Evolutionary conservation across 2,888 invertebrate genomes (phyloP).

Genomic region (Conus canariensis): DNA sequence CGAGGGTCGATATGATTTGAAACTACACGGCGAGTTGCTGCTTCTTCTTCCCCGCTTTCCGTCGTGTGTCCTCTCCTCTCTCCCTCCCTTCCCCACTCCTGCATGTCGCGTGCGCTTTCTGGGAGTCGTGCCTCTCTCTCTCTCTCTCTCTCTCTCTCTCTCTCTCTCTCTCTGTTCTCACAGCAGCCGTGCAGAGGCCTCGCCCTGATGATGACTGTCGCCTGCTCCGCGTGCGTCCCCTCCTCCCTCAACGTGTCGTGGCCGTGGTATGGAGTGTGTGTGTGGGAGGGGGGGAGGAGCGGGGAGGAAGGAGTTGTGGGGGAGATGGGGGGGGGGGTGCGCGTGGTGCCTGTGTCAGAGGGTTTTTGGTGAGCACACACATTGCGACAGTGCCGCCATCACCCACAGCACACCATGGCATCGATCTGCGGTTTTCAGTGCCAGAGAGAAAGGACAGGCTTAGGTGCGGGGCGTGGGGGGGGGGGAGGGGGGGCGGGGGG

Average conservation of each 20-base stretch:
- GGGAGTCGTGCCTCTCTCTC: too few relatives aligned
- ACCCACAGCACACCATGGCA: conserved; percentile 50
- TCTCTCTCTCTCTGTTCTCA: neutral
- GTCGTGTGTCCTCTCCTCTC: neutral
- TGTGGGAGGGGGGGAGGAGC: too few relatives aligned
- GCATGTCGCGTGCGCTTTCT: neutral
- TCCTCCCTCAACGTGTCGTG: neutral
- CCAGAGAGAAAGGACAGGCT: too few relatives aligned
- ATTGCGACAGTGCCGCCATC: conserved; percentile 39
- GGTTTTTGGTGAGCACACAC: conserved; percentile 23
- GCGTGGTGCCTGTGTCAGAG: too few relatives aligned
- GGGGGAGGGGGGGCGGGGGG: too few relatives aligned
- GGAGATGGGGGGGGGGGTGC: too few relatives aligned
- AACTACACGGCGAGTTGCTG: too few relatives aligned
- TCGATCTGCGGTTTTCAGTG: conserved; percentile 48
- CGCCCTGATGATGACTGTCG: neutral
- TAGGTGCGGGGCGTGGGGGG: too few relatives aligned
- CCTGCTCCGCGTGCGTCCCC: neutral
- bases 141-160: too few relatives aligned
- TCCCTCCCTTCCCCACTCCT: neutral
- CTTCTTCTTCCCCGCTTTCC: neutral
- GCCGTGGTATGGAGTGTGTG: neutral
- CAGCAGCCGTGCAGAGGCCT: neutral
- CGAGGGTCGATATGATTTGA: neutral
- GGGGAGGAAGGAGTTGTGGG: too few relatives aligned